Evolutionary conservation across 1,140 invertebrate species (phyloP).

Genomic region (Scaptomyza graminum): DNA sequence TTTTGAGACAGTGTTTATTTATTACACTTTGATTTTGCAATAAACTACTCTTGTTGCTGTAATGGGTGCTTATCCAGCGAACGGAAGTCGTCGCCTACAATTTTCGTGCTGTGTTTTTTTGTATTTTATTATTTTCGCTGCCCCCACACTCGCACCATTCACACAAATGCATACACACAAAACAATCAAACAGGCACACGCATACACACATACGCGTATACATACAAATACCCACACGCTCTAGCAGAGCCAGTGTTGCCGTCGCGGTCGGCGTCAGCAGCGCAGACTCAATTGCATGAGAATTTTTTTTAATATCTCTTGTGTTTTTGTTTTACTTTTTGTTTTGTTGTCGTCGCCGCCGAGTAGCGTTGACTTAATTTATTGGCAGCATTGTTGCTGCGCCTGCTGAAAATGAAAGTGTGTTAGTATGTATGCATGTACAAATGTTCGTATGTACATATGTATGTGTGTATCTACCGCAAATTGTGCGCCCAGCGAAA

Average conservation of each 20-base stretch:
- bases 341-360: constrained; percentile 55
- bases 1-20: constrained; percentile 56
- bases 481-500: constrained; percentile 48
- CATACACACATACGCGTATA: constrained; percentile 29
- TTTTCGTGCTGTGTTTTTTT: constrained; percentile 63
- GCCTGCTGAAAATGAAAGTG: constrained; percentile 71
- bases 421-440: constrained; percentile 43
- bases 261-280: constrained; percentile 41
- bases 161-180: constrained; percentile 20
- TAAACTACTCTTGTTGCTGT: constrained; percentile 58
- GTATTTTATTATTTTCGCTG: constrained; percentile 55
- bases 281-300: constrained; percentile 75
- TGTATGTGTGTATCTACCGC: constrained; percentile 23
- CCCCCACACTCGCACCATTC: constrained; percentile 36
- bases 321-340: constrained; percentile 50
- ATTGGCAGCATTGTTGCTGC: constrained; percentile 71
- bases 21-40: constrained; percentile 74
- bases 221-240: constrained; percentile 57
- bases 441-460: constrained; percentile 12
- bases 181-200: constrained; percentile 36
- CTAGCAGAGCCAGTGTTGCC: constrained; percentile 22
- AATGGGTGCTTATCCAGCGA: constrained; percentile 67
- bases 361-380: constrained; percentile 59
- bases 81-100: constrained; percentile 79
- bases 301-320: constrained; percentile 54